These are phyloP conservation scores for Volucella inanis DNA, from an alignment of 2,888 invertebrate genomes.

Conservation along the genomic window DNA sequence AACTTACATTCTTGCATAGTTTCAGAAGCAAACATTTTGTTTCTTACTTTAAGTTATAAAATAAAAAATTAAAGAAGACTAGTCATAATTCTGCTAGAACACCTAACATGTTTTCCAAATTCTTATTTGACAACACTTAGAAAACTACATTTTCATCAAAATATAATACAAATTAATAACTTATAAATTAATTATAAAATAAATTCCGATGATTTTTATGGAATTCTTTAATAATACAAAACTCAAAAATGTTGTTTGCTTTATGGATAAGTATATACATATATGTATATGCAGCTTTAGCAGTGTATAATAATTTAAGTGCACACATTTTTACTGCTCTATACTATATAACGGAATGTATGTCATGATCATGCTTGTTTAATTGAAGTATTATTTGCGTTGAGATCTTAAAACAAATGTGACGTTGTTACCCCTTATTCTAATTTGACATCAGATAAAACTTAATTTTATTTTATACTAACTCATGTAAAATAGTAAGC, in stretches of 20 bases:
- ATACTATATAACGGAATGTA: constrained; percentile 65
- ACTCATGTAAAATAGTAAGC: constrained; percentile 62
- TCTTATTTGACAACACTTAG: constrained; percentile 16
- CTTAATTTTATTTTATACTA: constrained; percentile 36
- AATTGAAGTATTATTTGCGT: constrained; percentile 56
- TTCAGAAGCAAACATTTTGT: constrained; percentile 56
- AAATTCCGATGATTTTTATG: neutral
- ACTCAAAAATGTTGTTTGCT: neutral
- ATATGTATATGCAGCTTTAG: constrained; percentile 12
- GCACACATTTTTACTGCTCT: constrained; percentile 55
- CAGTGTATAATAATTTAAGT: constrained; percentile 23
- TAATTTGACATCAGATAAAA: constrained; percentile 54
- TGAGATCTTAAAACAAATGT: constrained; percentile 73
- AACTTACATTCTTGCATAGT: constrained; percentile 60
- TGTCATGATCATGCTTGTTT: constrained; percentile 70
- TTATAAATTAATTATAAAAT: constrained; percentile 31
- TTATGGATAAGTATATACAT: constrained; percentile 22
- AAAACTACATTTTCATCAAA: constrained; percentile 15
- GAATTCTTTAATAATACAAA: no score
- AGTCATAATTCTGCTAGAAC: constrained; percentile 65
- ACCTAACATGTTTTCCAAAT: constrained; percentile 39
- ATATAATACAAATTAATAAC: constrained; percentile 23
- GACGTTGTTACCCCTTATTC: constrained; percentile 65
- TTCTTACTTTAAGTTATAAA: constrained; percentile 37
- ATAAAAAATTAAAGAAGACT: constrained; percentile 51